phyloP scores from a whole-genome alignment of 1,140 invertebrate genomes.

The Scylla paramamosain region DNA sequence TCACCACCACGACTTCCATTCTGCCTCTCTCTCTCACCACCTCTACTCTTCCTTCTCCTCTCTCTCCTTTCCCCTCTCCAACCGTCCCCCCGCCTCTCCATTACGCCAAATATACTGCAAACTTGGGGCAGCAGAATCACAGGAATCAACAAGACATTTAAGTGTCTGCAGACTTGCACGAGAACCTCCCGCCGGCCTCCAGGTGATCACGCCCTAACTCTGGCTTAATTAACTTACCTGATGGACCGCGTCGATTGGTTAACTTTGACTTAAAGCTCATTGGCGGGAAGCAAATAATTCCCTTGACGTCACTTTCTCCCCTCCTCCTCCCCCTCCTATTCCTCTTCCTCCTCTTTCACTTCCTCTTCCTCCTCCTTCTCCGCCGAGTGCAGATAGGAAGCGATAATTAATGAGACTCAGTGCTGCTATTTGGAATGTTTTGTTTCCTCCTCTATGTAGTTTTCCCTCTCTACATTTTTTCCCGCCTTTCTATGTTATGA shows the following conservation, averaged over 20 bases:
- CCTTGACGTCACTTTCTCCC: neutral
- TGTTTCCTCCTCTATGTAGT: neutral
- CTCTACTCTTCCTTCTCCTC: neutral
- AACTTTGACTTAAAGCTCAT: slow-evolving; percentile 9
- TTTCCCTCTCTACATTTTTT: neutral
- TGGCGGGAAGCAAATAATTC: neutral
- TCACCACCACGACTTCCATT: no score
- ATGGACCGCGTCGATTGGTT: slow-evolving; percentile 1
- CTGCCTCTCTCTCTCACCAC: neutral
- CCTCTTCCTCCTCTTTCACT: neutral
- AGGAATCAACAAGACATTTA: neutral
- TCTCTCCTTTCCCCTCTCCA: neutral
- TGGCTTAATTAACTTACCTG: slow-evolving; percentile 10
- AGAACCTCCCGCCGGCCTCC: neutral
- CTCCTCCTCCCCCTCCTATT: neutral
- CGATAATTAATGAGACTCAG: neutral
- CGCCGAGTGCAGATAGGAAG: neutral
- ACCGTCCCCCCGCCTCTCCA: neutral
- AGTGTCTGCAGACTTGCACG: neutral
- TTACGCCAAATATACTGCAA: neutral
- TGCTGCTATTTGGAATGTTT: neutral
- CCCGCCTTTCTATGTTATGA: neutral
- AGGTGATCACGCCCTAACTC: slow-evolving; percentile 25
- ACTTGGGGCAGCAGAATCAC: neutral
- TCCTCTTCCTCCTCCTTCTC: neutral